A percentile compares a stretch with the other conserved stretches of the same genome.
These are phyloP conservation scores for Bostrychus sinensis DNA, from an alignment of 2,113 vertebrate genomes.

Conservation along the genomic window DNA sequence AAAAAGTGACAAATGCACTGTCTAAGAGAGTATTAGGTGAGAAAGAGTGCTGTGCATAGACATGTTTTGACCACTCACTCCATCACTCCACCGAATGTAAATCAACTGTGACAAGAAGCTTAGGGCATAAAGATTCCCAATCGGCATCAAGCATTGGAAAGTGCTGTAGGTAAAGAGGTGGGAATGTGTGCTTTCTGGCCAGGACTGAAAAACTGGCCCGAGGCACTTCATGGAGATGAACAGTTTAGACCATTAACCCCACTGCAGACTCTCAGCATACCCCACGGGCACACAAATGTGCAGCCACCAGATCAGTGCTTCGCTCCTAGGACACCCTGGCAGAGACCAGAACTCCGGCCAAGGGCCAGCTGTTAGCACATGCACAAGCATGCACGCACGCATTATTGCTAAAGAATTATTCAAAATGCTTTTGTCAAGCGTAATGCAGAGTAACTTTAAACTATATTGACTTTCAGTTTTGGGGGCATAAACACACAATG, in stretches of 20 bases:
- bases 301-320: constrained; percentile 60
- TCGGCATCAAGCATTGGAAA: constrained; percentile 41
- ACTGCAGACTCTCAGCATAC: constrained; percentile 51
- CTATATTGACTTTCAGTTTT: too few species aligned
- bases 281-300: constrained; percentile 67
- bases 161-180: constrained; percentile 63
- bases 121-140: constrained; percentile 68
- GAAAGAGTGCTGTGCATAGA: constrained; percentile 49
- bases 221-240: constrained; percentile 63
- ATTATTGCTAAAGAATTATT: not conserved
- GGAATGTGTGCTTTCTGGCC: constrained; percentile 52
- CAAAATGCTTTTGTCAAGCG: constrained; percentile 3
- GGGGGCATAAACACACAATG: not conserved
- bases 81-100: constrained; percentile 62
- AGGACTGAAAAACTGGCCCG: constrained; percentile 48
- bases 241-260: constrained; percentile 74
- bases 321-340: constrained; percentile 50
- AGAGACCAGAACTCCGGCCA: constrained; percentile 62
- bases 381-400: constrained; percentile 2
- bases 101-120: constrained; percentile 68
- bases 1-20: constrained; percentile 53
- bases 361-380: constrained; percentile 52
- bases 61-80: constrained; percentile 62
- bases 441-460: too few species aligned
- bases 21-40: constrained; percentile 45